phyloP scores from a whole-genome alignment of 2,797 vertebrate genomes.

The Sebastes elongatus region DNA sequence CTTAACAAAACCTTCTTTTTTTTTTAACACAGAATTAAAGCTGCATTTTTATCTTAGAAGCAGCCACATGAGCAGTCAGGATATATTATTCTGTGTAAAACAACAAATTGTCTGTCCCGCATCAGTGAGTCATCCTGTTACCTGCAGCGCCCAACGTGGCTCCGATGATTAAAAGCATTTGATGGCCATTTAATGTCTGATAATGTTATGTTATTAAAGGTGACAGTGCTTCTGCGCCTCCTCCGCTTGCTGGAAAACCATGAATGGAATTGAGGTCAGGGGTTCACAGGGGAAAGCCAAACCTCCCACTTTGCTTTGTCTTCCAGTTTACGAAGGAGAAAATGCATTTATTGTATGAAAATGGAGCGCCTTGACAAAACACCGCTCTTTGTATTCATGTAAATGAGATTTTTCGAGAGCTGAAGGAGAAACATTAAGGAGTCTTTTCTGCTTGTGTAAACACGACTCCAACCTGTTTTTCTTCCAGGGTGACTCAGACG shows the following conservation, averaged over 20 bases:
- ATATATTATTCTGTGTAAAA: neutral
- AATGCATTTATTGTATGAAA: conserved; percentile 34
- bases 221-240: conserved; percentile 34
- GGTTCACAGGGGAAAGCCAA: conserved; percentile 30
- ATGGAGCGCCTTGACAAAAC: neutral
- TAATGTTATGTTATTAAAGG: conserved; percentile 70
- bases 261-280: conserved; percentile 57
- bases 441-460: conserved; percentile 10
- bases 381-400: neutral
- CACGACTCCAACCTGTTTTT: neutral
- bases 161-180: conserved; percentile 45
- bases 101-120: neutral
- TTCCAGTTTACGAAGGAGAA: conserved; percentile 14
- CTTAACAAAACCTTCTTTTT: neutral
- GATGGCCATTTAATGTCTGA: conserved; percentile 62
- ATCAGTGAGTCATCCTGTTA: conserved; percentile 15
- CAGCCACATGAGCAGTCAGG: neutral
- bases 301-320: conserved; percentile 47
- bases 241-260: conserved; percentile 46
- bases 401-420: conserved; percentile 27
- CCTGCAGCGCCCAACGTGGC: conserved; percentile 25
- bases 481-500: conserved; percentile 94
- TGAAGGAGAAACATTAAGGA: neutral
- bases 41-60: neutral
- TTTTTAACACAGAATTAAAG: neutral